Evolutionary conservation across 1,140 invertebrate species (phyloP).

Genomic region (Lithobius niger): DNA sequence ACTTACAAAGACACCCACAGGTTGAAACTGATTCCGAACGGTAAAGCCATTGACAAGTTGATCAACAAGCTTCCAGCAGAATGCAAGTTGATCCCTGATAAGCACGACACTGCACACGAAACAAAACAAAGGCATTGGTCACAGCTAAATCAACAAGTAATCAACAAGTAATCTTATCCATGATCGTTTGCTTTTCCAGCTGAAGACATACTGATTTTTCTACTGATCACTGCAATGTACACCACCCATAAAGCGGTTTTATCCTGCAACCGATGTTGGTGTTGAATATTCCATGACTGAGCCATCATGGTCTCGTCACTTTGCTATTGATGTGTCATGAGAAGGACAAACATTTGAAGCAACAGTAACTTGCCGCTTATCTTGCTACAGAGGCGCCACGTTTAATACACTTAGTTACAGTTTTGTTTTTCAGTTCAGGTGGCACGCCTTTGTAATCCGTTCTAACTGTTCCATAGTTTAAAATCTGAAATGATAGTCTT

Average conservation of each 20-base stretch:
- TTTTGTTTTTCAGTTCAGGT: conserved; percentile 15
- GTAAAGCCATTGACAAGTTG: no score
- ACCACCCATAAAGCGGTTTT: conserved; percentile 23
- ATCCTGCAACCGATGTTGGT: conserved; percentile 19
- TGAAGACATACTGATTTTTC: conserved; percentile 25
- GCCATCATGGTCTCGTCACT: conserved; percentile 12
- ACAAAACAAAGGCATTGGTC: conserved; percentile 24
- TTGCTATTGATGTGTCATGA: conserved; percentile 13
- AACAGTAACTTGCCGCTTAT: conserved; percentile 30
- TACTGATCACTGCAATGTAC: conserved; percentile 29
- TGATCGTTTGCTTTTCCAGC: conserved; percentile 29
- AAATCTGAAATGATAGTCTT: conserved; percentile 29
- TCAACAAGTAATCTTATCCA: conserved; percentile 29
- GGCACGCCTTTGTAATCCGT: conserved; percentile 20
- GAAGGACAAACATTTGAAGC: conserved; percentile 29
- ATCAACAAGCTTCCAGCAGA: no score
- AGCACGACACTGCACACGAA: no score
- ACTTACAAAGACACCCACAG: no score
- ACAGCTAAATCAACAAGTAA: conserved; percentile 23
- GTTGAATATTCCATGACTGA: conserved; percentile 7
- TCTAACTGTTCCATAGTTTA: conserved; percentile 29
- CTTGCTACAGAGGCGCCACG: conserved; percentile 16
- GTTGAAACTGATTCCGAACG: no score
- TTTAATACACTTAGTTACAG: conserved; percentile 17
- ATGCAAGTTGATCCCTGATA: no score